Evolutionary conservation across 2,888 invertebrate species (phyloP).

Genomic region (Synergus japonicus): DNA sequence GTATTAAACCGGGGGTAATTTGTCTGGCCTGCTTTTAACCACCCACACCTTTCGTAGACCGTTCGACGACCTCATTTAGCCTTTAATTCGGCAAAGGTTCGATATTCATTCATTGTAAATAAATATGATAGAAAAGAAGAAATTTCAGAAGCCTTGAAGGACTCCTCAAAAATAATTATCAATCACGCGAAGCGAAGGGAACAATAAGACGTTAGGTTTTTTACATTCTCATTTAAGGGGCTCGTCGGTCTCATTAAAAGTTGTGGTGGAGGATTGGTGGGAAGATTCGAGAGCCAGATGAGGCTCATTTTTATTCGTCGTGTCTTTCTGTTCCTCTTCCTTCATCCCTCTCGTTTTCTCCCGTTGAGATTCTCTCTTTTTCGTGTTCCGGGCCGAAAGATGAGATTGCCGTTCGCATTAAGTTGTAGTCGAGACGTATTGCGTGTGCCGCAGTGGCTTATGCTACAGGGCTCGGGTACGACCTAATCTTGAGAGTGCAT

Average conservation of each 20-base stretch:
- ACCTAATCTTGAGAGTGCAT: constrained; percentile 5
- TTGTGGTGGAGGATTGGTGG: constrained; percentile 39
- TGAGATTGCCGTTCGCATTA: constrained; percentile 47
- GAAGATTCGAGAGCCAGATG: constrained; percentile 57
- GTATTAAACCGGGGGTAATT: constrained; percentile 67
- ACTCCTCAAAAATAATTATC: not conserved
- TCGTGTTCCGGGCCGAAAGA: not conserved
- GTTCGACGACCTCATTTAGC: constrained; percentile 28
- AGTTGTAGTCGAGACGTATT: constrained; percentile 47
- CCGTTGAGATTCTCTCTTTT: not conserved
- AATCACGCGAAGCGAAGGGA: not conserved
- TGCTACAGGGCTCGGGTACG: constrained; percentile 44
- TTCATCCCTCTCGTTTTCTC: not conserved
- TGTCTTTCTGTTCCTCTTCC: not conserved
- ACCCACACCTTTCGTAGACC: constrained; percentile 57
- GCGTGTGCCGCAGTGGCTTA: constrained; percentile 44
- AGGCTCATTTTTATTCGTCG: constrained; percentile 59
- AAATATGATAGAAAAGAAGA: too few species aligned
- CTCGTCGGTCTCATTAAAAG: constrained; percentile 49
- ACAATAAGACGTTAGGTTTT: not conserved
- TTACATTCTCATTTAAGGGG: not conserved
- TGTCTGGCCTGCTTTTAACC: constrained; percentile 65
- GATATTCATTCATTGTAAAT: too few species aligned
- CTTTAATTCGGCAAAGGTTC: not conserved
- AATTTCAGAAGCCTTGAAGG: not conserved